Evolutionary conservation across 2,888 invertebrate genomes (phyloP), one percentile per base, ranked within the genome.

Genomic region (Pharmacophagus antenor): DNA sequence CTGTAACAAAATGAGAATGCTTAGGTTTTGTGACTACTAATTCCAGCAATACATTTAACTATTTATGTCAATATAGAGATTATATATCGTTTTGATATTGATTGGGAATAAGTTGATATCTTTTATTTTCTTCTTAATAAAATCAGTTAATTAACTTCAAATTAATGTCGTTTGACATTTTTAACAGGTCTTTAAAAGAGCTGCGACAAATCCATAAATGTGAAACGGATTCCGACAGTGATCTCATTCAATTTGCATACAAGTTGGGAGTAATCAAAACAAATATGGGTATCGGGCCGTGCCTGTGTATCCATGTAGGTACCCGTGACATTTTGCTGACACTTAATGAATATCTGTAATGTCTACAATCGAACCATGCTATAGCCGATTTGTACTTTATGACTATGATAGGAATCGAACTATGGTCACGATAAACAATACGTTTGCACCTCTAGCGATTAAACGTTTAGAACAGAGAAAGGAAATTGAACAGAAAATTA

Each of bases 191-290:
- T 5, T 4, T 37, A 37, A 37, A n/a, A 18, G 18, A 18, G 18
- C 18, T 44, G 42, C 42, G 20, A 44, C 17, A 44, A 15, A 8
- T 18, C 18, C 42, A 58, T 46, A 59, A 55, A 49, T 18, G 44
- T 49, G 54, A 49, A 55, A 55, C 37, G 65, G 71, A 70, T 71
- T 72, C 73, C 68, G 72, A 74, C 70, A 67, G 72, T 86, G 86
- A 86, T 84, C 79, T 85, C 85, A 85, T 80, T 77, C 70, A 64
- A 83, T 85, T 82, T 84, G 76, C 83, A 85, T 84, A 77, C 74
- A 67, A 62, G 74, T 84, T 77, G 79, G 80, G 76, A 69, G 73
- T 74, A 58, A 61, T 67, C 61, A 61, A 21, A 18, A 42, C 60
- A 56, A 46, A 60, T 60, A 60, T 60, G 60, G 60, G n/a, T 27